Evolutionary conservation across 64 coral and sea anemone species (phyloP), one percentile per base, ranked within the genome.

Genomic region (Anthopleura sola): DNA sequence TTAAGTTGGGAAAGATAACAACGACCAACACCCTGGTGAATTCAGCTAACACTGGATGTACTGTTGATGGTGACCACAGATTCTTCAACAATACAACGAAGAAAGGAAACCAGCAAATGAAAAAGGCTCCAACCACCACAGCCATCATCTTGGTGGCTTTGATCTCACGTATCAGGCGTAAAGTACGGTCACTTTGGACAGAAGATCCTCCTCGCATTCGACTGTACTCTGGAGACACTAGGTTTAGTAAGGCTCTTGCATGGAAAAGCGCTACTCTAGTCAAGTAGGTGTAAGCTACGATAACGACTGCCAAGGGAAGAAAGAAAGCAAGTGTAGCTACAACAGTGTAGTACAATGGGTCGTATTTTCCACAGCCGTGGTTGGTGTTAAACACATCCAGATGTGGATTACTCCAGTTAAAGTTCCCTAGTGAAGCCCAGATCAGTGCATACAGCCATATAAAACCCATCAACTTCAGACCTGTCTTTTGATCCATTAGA

Each of bases 141-240:
- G 87, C 86, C 93, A 95, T 95, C 90, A 92, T 95, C 79, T 95
- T 95, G 3, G 86, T 88, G 23, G 93, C 83, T 76, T 92, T 88
- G 31, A 95, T 80, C 68, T 95, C 93, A 38, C 90, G 90, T 15
- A 76, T 68, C 3, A 83, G 78, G 8, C 83, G 86, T 29, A 89
- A 29, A 19, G 84, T 66, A 82, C 68, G 85, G 31, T 37, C 37
- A 23, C 74, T 32, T 17, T 68, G 48, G 9, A 81, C 39, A 36
- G 82, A 56, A 17, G 36, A 37, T 11, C 40, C 84, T 36, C 53
- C 84, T 36, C 53, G 40, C 18, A 82, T 81, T 75, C 83, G 83
- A 28, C 68, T 26, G 14, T 48, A 17, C 46, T 75, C 50, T 3
- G 90, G 90, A 37, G 66, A 38, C 1, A 95, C 87, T 0, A 40